Conservation (phyloP, 2,888 invertebrate species). For the Synergus gifuensis region DNA sequence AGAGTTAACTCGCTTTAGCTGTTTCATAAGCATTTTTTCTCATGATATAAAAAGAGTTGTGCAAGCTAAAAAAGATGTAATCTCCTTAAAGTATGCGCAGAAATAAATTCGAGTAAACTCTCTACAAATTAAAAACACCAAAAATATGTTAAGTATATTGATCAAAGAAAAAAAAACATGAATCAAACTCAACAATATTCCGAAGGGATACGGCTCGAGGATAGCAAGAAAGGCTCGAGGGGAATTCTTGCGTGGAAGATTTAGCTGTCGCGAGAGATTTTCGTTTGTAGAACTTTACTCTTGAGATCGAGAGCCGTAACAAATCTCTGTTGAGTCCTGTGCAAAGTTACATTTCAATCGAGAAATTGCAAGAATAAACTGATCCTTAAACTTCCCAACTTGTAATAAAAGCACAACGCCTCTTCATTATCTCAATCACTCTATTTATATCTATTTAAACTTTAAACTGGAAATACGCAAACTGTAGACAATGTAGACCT, state of each 20-base stretch:
- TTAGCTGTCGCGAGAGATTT: slow-evolving; percentile 61
- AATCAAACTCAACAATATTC: slow-evolving; percentile 3
- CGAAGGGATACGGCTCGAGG: slow-evolving; percentile 1
- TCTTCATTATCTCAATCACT: slow-evolving; percentile 15
- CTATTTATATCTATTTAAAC: slow-evolving; percentile 17
- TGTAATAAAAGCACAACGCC: slow-evolving; percentile 18
- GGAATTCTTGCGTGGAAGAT: slow-evolving; percentile 62
- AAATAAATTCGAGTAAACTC: background rate
- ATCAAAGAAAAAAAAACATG: background rate
- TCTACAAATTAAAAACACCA: background rate
- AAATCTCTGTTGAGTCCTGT: slow-evolving; percentile 43
- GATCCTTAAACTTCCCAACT: background rate
- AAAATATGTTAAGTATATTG: background rate
- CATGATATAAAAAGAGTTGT: background rate
- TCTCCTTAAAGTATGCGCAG: background rate
- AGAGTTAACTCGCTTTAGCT: slow-evolving; percentile 8
- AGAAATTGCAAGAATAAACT: slow-evolving; percentile 32
- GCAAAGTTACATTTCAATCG: slow-evolving; percentile 46
- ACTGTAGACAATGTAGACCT: too few species aligned
- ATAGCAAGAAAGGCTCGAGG: slow-evolving; percentile 48
- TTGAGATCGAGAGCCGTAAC: slow-evolving; percentile 30
- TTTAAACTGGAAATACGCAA: too few species aligned
- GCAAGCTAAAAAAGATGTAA: slow-evolving; percentile 15
- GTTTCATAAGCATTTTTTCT: slow-evolving; percentile 32
- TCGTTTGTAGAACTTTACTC: slow-evolving; percentile 43